phyloP scores from a whole-genome alignment of 2,888 invertebrate species.

The Gisinianus flammeolus region DNA sequence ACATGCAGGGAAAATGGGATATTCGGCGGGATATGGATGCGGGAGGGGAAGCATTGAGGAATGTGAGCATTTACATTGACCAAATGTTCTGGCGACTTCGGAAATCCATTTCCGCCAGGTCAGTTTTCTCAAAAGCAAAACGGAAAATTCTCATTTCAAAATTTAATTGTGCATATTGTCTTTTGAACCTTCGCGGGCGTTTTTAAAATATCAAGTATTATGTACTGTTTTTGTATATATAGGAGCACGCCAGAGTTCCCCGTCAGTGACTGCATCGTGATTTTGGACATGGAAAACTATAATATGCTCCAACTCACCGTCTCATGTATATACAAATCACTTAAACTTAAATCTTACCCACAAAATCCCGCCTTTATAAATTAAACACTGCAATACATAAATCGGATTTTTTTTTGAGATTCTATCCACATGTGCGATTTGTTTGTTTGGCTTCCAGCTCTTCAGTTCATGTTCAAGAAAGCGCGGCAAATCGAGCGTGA shows the following conservation, averaged over 20 bases:
- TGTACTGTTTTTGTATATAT: neutral
- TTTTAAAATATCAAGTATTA: neutral
- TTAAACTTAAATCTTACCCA: too few relatives aligned
- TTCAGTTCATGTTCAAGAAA: neutral
- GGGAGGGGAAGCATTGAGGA: neutral
- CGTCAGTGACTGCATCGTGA: slow-evolving; percentile 7
- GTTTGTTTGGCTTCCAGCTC: neutral
- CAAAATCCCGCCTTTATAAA: too few relatives aligned
- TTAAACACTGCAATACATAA: too few relatives aligned
- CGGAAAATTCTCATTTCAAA: neutral
- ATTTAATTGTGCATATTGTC: neutral
- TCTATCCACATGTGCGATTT: too few relatives aligned
- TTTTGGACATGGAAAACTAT: slow-evolving; percentile 25
- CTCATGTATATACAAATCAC: neutral
- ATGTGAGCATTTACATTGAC: neutral
- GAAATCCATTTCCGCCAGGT: neutral
- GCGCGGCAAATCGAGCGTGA: neutral
- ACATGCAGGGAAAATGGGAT: neutral
- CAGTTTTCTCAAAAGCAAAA: neutral
- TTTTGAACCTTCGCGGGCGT: neutral
- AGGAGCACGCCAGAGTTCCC: slow-evolving; percentile 25
- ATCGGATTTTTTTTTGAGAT: too few relatives aligned
- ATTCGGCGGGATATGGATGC: neutral
- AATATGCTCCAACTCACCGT: slow-evolving; percentile 11
- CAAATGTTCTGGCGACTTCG: neutral